Conservation (phyloP, 2,888 invertebrate genomes). For the Xestia ashworthii region DNA sequence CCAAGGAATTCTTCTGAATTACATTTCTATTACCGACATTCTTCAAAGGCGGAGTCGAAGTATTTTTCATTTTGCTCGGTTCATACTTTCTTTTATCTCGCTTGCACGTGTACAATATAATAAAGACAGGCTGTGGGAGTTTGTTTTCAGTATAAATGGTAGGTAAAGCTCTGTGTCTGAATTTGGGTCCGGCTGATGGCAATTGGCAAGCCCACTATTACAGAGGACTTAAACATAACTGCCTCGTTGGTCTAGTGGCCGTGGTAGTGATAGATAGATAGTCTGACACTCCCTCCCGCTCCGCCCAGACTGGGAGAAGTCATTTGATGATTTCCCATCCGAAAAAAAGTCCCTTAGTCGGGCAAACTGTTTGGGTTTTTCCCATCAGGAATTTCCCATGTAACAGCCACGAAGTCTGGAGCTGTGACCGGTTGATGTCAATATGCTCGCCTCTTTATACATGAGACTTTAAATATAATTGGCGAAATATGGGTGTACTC, state of each 20-base stretch:
- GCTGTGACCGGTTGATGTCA: not conserved
- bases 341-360: not conserved
- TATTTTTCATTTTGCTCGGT: conserved; percentile 51
- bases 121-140: conserved; percentile 4
- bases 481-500: not conserved
- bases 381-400: not conserved
- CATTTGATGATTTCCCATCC: too few relatives aligned
- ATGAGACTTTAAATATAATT: not conserved
- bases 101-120: conserved; percentile 5
- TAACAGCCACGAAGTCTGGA: not conserved
- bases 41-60: conserved; percentile 33
- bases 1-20: conserved; percentile 54
- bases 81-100: conserved; percentile 3
- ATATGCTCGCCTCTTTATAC: not conserved
- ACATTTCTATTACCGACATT: conserved; percentile 58
- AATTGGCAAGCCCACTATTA: not conserved
- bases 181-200: not conserved
- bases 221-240: not conserved
- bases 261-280: too few relatives aligned
- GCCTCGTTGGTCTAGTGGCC: too few relatives aligned
- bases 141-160: conserved; percentile 21
- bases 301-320: too few relatives aligned
- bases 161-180: not conserved
- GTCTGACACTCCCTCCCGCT: too few relatives aligned
- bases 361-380: not conserved